Evolutionary conservation across 23 tunicate species (phyloP), one percentile per base, ranked within the genome.

Genomic region (Botrylloides violaceus): DNA sequence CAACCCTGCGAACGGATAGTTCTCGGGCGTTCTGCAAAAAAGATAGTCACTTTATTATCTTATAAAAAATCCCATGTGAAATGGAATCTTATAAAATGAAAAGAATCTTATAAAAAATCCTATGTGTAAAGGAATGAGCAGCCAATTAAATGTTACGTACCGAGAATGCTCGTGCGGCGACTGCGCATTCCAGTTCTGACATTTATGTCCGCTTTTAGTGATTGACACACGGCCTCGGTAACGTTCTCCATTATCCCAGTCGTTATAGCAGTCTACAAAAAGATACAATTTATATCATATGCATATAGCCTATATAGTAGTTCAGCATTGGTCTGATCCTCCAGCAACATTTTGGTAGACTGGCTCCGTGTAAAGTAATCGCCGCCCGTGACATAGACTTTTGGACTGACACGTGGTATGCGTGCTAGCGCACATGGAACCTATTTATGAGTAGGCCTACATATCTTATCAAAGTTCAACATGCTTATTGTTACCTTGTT

Each of bases 151-250:
- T 43, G 53, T 7, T 43, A 43, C 53, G 9, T 63, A 68, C 74
- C 74, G 36, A 2, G 1, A 15, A 43, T 68, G 74, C 37, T 43
- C 0, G 2, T 68, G 74, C 7, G 74, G 74, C 0, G 30, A 19
- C 2, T 68, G 74, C 37, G 74, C 36, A 43, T 24, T 1, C 74
- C 74, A 68, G 4, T n/a, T 20, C 37, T 68, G 74, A 43, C 74
- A 68, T 37, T 53, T 12, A 32, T 36, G 6, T 28, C 74, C 74
- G 0, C n/a, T 43, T 1, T 19, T 6, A 1, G 74, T 68, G 27
- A 20, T 37, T 12, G 74, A 37, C 0, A 68, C 32, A 68, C 4
- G 4, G 28, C 74, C 74, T 20, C 74, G 29, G 37, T 68, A 68
- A 37, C 26, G 12, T 9, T 19, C 24, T 37, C 74, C 74, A 23